Evolutionary conservation across 2,888 invertebrate species (phyloP).

Genomic region (Priapulus caudatus): DNA sequence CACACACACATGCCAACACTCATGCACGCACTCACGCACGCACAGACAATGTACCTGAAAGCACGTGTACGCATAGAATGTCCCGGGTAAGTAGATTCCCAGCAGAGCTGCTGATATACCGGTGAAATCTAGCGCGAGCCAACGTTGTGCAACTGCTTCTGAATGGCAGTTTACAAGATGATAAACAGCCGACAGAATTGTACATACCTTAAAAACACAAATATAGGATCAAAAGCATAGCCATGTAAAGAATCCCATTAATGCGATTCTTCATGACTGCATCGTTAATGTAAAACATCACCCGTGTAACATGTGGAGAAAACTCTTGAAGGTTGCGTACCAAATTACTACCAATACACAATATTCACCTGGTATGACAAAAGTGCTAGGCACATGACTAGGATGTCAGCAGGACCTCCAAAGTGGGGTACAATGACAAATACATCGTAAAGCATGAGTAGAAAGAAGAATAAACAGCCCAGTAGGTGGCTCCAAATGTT

Average conservation of each 20-base stretch:
- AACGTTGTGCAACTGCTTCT: slow-evolving; percentile 67
- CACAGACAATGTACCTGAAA: slow-evolving; percentile 61
- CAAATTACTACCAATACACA: no score
- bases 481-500: slow-evolving; percentile 90
- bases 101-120: slow-evolving; percentile 83
- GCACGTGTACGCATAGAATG: slow-evolving; percentile 95
- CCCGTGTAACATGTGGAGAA: no score
- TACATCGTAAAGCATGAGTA: slow-evolving; percentile 68
- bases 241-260: not conserved
- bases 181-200: slow-evolving; percentile 78
- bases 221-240: slow-evolving; percentile 6
- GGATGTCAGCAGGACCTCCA: slow-evolving; percentile 61
- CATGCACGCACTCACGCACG: not conserved
- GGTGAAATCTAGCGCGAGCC: slow-evolving; percentile 77
- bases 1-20: not conserved
- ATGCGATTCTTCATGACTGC: slow-evolving; percentile 5
- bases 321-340: no score
- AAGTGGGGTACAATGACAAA: slow-evolving; percentile 47
- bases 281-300: no score
- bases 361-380: slow-evolving; percentile 81
- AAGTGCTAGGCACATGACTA: slow-evolving; percentile 67
- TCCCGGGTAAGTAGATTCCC: slow-evolving; percentile 86
- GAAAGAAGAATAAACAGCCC: slow-evolving; percentile 53
- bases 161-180: slow-evolving; percentile 90
- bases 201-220: slow-evolving; percentile 60